phyloP scores from a whole-genome alignment of 2,113 vertebrate species.

The Dipodomys merriami region DNA sequence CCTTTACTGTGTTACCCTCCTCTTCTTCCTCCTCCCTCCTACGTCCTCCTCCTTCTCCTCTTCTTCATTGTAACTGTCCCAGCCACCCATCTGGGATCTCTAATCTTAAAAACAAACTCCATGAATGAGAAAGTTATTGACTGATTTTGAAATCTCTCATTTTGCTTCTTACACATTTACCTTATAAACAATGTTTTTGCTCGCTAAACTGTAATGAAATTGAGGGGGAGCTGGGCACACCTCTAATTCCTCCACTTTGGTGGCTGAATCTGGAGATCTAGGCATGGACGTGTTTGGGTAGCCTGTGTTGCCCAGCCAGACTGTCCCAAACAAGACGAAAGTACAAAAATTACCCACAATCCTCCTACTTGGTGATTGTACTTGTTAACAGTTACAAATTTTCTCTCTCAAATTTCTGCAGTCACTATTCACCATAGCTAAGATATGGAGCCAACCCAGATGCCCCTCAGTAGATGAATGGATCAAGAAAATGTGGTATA shows the following conservation, averaged over 20 bases:
- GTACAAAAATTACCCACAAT: not conserved
- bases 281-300: too few species aligned
- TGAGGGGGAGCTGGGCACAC: not conserved
- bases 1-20: not conserved
- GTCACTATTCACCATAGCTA: too few species aligned
- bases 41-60: not conserved
- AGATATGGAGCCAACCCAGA: too few species aligned
- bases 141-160: not conserved
- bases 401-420: slow-evolving; percentile 7
- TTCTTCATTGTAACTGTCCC: not conserved
- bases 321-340: not conserved
- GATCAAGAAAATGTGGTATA: too few species aligned
- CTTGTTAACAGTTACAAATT: not conserved
- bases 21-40: not conserved
- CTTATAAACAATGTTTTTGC: not conserved
- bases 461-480: too few species aligned
- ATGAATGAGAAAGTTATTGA: not conserved
- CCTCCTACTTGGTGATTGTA: not conserved
- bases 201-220: not conserved
- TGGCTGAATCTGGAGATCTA: too few species aligned
- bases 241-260: not conserved
- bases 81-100: too few species aligned
- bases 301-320: too few species aligned
- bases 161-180: not conserved
- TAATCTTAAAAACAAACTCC: slow-evolving; percentile 25